Conservation (phyloP, 2,888 invertebrate genomes). For the Trachelus tabidus region DNA sequence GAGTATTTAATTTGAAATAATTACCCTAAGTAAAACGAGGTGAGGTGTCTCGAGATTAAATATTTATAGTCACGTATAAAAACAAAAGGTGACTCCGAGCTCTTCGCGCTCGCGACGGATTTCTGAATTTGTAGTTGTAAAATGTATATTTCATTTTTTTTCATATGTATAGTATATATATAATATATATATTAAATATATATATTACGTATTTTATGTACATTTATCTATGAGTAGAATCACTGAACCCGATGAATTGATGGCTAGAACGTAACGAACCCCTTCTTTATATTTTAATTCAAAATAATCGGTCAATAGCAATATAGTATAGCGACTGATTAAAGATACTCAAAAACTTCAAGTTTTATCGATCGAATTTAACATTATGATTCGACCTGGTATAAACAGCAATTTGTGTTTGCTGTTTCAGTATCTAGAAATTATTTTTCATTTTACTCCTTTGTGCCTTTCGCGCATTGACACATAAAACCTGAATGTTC, state of each 20-base stretch:
- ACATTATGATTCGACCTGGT: not conserved
- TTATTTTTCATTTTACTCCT: not conserved
- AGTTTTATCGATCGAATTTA: not conserved
- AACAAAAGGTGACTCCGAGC: not conserved
- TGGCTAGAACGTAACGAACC: not conserved
- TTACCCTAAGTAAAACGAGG: not conserved
- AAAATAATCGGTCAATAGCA: not conserved
- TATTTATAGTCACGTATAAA: not conserved
- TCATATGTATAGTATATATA: not conserved
- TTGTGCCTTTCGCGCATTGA: too few relatives aligned
- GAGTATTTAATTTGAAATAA: not conserved
- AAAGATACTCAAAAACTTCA: not conserved
- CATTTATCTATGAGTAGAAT: not conserved
- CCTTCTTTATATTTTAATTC: not conserved
- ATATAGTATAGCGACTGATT: not conserved
- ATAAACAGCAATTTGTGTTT: not conserved
- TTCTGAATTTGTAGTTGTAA: not conserved
- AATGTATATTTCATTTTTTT: not conserved
- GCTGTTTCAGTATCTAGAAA: not conserved
- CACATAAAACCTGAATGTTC: not conserved
- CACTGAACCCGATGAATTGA: not conserved
- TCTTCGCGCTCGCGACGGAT: not conserved
- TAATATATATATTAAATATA: conserved; percentile 2
- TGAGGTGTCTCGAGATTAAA: not conserved
- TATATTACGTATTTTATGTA: not conserved